Percentiles rank a stretch among this genome's conserved stretches.
These are phyloP conservation scores for Orbicella faveolata DNA, from an alignment of 64 coral and sea anemone species.

Conservation along the genomic window DNA sequence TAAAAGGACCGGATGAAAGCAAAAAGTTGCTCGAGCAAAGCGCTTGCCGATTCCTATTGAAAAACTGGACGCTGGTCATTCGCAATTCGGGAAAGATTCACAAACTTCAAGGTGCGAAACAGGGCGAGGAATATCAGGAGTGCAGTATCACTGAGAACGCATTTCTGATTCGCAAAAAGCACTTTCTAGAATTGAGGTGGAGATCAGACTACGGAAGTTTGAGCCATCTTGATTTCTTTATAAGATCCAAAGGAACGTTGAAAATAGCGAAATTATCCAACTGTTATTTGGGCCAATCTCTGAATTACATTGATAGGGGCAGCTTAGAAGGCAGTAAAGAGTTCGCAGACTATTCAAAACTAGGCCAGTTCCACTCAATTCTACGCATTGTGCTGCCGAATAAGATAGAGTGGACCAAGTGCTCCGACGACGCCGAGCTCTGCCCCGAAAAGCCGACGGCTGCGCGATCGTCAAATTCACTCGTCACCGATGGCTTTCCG, in stretches of 20 bases:
- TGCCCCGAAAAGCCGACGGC: slow-evolving; percentile 22
- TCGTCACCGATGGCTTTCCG: slow-evolving; percentile 28
- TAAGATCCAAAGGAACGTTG: slow-evolving; percentile 59
- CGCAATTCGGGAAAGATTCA: slow-evolving; percentile 39
- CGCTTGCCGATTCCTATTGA: slow-evolving; percentile 27
- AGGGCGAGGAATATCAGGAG: background rate
- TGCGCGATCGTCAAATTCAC: background rate
- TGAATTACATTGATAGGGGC: slow-evolving; percentile 47
- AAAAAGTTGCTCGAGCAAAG: slow-evolving; percentile 21
- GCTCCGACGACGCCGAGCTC: slow-evolving; percentile 3
- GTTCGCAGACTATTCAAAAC: slow-evolving; percentile 57
- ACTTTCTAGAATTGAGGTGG: slow-evolving; percentile 35
- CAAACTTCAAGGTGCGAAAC: background rate
- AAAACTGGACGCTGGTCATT: slow-evolving; percentile 48
- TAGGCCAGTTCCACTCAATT: slow-evolving; percentile 46
- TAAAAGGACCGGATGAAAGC: background rate
- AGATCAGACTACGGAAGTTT: slow-evolving; percentile 52
- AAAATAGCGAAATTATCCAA: slow-evolving; percentile 52
- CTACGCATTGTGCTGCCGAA: slow-evolving; percentile 50
- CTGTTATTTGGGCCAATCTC: background rate
- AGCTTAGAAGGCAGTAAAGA: background rate
- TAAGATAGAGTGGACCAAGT: slow-evolving; percentile 61
- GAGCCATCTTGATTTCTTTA: slow-evolving; percentile 42
- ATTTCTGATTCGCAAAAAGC: slow-evolving; percentile 54
- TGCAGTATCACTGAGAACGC: slow-evolving; percentile 58